Evolutionary conservation across 2,888 invertebrate genomes (phyloP).

Genomic region (Ellobium chinense): DNA sequence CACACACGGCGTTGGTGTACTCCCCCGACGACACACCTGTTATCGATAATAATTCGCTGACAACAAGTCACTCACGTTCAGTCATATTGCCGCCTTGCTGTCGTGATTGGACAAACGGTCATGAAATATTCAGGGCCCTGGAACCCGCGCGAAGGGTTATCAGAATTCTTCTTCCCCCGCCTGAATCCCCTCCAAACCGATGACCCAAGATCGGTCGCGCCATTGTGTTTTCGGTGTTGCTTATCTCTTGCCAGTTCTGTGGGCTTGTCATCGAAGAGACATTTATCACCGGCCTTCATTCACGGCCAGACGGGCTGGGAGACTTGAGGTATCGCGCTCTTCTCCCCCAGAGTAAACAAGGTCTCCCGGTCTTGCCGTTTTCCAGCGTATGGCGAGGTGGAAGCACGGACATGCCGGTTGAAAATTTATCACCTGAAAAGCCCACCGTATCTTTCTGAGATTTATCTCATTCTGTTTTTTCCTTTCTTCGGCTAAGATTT

Average conservation of each 20-base stretch:
- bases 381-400: not conserved
- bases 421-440: conserved; percentile 24
- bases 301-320: not conserved
- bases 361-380: not conserved
- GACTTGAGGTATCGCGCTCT: conserved; percentile 3
- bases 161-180: not conserved
- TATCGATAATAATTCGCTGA: not conserved
- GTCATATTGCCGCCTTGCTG: conserved; percentile 4
- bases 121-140: conserved; percentile 3
- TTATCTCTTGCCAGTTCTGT: conserved; percentile 13
- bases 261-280: conserved; percentile 30
- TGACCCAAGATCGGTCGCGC: conserved; percentile 13
- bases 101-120: conserved; percentile 10
- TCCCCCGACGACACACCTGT: not conserved
- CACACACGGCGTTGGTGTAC: not conserved
- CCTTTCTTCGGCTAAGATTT: not conserved
- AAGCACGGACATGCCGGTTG: not conserved
- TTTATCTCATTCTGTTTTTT: not conserved
- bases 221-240: conserved; percentile 16
- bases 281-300: conserved; percentile 54
- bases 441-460: conserved; percentile 11
- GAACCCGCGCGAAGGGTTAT: conserved; percentile 14
- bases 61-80: not conserved
- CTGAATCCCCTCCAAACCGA: not conserved
- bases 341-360: conserved; percentile 11